Evolutionary conservation across 1,140 invertebrate species (phyloP), one percentile per base, ranked within the genome.

Genomic region (Rhagoletis pomonella): DNA sequence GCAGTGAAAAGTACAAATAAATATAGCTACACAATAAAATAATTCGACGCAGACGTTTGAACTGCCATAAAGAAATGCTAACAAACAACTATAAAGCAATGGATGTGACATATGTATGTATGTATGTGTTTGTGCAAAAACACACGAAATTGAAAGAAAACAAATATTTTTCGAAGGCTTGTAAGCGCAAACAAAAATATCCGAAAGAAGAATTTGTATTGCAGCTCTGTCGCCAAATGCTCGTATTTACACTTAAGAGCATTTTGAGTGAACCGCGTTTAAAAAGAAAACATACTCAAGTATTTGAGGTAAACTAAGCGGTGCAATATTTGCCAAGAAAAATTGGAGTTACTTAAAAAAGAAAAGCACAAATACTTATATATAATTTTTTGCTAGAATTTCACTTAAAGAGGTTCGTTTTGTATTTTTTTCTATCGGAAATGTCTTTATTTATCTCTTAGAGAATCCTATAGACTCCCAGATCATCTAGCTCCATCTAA

Each of bases 11-110:
- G 29, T 67, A 42, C 65, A 67, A 67, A 67, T 67, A 67, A 67
- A 67, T 67, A 73, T 73, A 42, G 42, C 67, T 10, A 67, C 65
- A 67, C 65, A 67, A 73, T 73, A 73, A 73, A 73, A 73, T 73
- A 44, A 47, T 73, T 73, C 67, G 42, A 39, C 65, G 42, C 65
- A 73, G 67, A 47, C 14, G 67, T 73, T 73, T 73, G 39, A 47
- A n/a, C 42, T 39, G 12, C 4, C 6, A 47, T 42, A 73, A 73
- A 42, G 67, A 39, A n/a, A 73, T 73, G 67, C 44, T 42, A 73
- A 73, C 67, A 73, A n/a, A 42, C 19, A 29, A 10, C 1, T 47
- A 2, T 14, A 73, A 47, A 73, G 67, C 67, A 73, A 47, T 29
- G 29, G 0, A 44, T 12, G 4, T 73, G 42, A 69, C 3, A 14